Base-by-base conservation (phyloP, 2,113 vertebrate genomes). In the Porphyrio hochstetteri region DNA sequence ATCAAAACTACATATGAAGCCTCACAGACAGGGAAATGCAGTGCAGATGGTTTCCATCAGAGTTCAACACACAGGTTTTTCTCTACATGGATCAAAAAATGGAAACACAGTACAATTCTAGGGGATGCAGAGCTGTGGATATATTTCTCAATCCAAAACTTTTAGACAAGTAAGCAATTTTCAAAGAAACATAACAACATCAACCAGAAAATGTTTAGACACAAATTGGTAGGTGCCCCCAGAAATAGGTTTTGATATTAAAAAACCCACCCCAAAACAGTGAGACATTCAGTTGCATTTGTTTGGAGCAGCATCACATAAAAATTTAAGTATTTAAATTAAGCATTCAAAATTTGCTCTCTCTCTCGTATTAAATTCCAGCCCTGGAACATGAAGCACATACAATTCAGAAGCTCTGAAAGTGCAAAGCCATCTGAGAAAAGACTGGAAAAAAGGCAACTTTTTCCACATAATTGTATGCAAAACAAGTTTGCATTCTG, bases 281-380 rank as follows among this genome's bases (percentile, higher is more conserved):
- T 35, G 33, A 75, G 57, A 68, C 42, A 87, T 63, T 82, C 36
- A 31, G 31, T 46, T 46, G 44, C 16, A 44, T 44, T 44, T 16
- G 16, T 44, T 10, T 71, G 33, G 19, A 93, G 42, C 53, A 85
- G 60, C 28, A 42, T 29, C 46, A 82, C 36, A 68, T 19, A 70
- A 87, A 92, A 94, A 87, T n/a, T 28, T 55, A 28, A 71, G 55
- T 65, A 75, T 86, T 90, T 77, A 69, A 82, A 85, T 16, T 36
- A 83, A 61, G 38, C 46, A 80, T 92, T 96, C 59, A 83, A 83
- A 88, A 93, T 61, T 24, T 86, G 64, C 64, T 84, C 78, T 88
- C 46, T 57, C 40, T 85, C 48, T 71, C 76, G 23, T 31, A 69
- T 35, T 46, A 48, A 18, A 36, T 72, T 76, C 38, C 40, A 86